A percentile compares a stretch with the other conserved stretches of the same genome.
Evolutionary conservation across 2,888 invertebrate genomes (phyloP).

Genomic region (Alviniconcha strummeri): DNA sequence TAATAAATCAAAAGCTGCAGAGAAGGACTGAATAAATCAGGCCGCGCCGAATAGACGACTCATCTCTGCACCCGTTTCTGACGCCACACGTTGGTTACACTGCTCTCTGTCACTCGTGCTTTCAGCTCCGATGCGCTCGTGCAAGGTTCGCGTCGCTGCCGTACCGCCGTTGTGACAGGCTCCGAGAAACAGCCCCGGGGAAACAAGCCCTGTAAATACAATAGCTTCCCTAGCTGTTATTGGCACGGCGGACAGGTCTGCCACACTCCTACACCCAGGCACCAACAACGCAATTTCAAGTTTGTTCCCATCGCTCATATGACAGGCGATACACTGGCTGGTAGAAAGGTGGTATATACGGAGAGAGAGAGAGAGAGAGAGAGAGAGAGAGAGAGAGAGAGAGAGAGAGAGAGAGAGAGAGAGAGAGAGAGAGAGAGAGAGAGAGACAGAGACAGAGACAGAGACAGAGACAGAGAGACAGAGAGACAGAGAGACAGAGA

Average conservation of each 20-base stretch:
- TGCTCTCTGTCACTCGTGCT: too few relatives aligned
- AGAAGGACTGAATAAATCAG: too few relatives aligned
- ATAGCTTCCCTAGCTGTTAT: slow-evolving; percentile 3
- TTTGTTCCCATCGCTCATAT: too few relatives aligned
- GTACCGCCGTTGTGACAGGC: neutral
- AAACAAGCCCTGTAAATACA: slow-evolving; percentile 5
- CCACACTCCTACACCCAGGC: neutral
- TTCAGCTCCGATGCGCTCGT: too few relatives aligned
- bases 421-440: neutral
- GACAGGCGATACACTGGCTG: too few relatives aligned
- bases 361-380: neutral
- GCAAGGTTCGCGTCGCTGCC: neutral
- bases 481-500: neutral
- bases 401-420: neutral
- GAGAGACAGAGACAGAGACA: neutral
- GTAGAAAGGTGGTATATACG: too few relatives aligned
- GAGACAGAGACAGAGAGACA: neutral
- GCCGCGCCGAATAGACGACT: too few relatives aligned
- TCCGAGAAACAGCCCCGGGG: neutral
- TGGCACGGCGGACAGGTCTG: neutral
- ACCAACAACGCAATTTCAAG: too few relatives aligned
- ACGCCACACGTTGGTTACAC: too few relatives aligned
- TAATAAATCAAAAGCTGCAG: too few relatives aligned
- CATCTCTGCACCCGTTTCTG: too few relatives aligned
- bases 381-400: neutral